phyloP scores from a whole-genome alignment of 2,888 invertebrate species.

The Aphrophora alni region DNA sequence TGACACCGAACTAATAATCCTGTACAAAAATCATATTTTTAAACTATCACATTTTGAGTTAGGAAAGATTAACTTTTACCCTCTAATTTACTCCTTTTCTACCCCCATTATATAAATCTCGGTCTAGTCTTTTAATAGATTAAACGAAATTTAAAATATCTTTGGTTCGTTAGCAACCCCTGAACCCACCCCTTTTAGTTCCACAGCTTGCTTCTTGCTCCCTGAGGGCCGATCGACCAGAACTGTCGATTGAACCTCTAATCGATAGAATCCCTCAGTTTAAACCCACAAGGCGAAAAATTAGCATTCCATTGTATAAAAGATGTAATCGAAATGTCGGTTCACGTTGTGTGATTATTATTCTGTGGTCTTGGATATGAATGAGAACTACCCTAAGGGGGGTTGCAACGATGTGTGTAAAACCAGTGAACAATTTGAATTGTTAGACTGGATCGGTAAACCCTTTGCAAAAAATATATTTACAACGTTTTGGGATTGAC shows the following conservation, averaged over 20 bases:
- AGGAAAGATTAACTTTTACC: background rate
- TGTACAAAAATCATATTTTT: too few species aligned
- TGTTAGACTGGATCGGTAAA: background rate
- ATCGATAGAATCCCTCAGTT: background rate
- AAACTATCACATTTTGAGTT: too few species aligned
- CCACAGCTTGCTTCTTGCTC: background rate
- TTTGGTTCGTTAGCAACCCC: background rate
- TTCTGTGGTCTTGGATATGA: background rate
- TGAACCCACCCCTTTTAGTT: background rate
- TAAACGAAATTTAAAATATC: background rate
- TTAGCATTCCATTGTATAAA: background rate
- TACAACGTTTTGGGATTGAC: too few species aligned
- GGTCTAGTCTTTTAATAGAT: background rate
- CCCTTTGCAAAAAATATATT: background rate
- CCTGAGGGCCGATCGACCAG: background rate
- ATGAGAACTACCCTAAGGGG: background rate
- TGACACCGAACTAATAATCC: too few species aligned
- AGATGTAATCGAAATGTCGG: background rate
- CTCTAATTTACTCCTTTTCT: background rate
- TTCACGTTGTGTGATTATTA: background rate
- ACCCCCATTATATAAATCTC: background rate
- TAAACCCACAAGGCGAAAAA: background rate
- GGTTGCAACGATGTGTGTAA: background rate
- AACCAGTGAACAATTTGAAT: background rate
- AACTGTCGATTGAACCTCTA: background rate